Conservation (phyloP, 2,113 vertebrate species). For the Panthera leo region DNA sequence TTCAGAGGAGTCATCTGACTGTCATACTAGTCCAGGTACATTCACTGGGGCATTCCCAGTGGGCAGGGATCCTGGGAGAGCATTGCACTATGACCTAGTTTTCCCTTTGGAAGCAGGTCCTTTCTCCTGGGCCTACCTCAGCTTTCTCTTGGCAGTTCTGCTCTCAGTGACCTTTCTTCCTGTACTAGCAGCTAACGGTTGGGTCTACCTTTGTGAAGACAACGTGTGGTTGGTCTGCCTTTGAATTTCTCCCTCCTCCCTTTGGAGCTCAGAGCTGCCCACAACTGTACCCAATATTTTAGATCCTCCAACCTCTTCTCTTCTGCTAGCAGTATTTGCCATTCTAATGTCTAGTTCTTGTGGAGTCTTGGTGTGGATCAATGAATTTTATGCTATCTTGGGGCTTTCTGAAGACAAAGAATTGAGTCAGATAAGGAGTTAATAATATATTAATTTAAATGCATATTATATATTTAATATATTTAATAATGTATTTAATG, state of each 20-base stretch:
- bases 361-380: neutral
- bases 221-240: neutral
- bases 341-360: neutral
- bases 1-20: constrained; percentile 13
- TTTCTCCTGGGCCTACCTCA: neutral
- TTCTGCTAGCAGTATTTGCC: neutral
- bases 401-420: constrained; percentile 7
- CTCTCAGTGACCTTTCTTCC: constrained; percentile 1
- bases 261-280: neutral
- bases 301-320: neutral
- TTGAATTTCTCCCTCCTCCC: neutral
- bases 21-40: neutral
- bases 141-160: neutral
- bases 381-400: neutral
- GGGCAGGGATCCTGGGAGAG: neutral
- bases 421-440: neutral
- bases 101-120: constrained; percentile 5
- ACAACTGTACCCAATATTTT: neutral
- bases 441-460: neutral
- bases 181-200: neutral
- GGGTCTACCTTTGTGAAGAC: neutral
- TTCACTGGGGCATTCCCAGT: neutral
- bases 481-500: neutral
- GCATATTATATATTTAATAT: neutral
- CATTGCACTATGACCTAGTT: neutral